Percentiles rank a stretch among this genome's conserved stretches.
Conservation (phyloP, 2,888 invertebrate species). For the Autographa pulchrina region DNA sequence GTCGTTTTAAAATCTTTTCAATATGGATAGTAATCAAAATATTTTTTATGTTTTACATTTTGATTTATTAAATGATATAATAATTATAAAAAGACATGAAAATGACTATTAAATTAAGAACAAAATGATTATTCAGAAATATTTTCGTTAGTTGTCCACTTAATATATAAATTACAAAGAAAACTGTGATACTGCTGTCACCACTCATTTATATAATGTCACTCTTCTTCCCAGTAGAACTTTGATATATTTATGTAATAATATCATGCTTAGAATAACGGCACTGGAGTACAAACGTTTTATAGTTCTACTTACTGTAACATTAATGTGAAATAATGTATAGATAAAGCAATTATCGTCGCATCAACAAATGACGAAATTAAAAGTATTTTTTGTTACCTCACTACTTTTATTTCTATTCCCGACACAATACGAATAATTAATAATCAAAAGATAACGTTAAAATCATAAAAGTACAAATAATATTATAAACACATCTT, state of each 20-base stretch:
- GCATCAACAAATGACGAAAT: constrained; percentile 76
- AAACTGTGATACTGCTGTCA: constrained; percentile 64
- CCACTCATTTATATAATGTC: constrained; percentile 51
- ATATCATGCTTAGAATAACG: constrained; percentile 69
- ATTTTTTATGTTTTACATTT: constrained; percentile 55
- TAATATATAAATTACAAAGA: constrained; percentile 56
- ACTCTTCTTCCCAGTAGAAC: constrained; percentile 54
- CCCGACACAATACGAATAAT: constrained; percentile 19
- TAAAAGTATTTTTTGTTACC: constrained; percentile 83
- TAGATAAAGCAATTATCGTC: constrained; percentile 70
- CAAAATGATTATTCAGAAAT: constrained; percentile 47
- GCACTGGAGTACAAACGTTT: constrained; percentile 86
- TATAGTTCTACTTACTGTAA: constrained; percentile 67
- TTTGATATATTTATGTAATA: constrained; percentile 54
- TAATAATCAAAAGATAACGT: constrained; percentile 6
- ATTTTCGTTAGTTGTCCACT: constrained; percentile 51
- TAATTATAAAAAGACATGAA: constrained; percentile 51
- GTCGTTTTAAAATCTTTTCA: constrained; percentile 57
- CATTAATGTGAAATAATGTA: constrained; percentile 62
- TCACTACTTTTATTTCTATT: constrained; percentile 72
- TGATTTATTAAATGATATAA: constrained; percentile 39
- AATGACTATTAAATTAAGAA: constrained; percentile 53
- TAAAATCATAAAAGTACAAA: constrained; percentile 29
- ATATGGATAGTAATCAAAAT: constrained; percentile 46
- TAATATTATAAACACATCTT: constrained; percentile 18